Evolutionary conservation across 2,888 invertebrate genomes (phyloP), one percentile per base, ranked within the genome.

Genomic region (Latheticus oryzae): DNA sequence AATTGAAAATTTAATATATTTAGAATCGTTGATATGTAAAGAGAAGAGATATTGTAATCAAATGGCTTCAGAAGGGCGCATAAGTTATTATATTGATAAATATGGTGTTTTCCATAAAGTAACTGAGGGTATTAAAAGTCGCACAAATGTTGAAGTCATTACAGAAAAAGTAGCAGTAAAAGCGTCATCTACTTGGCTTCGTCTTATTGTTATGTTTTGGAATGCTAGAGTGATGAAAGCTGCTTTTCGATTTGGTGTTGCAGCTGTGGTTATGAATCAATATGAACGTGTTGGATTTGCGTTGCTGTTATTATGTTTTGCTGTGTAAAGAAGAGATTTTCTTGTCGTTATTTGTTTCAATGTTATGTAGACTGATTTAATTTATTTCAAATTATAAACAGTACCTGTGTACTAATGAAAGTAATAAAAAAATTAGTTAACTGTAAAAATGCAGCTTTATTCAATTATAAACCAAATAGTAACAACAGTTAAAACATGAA

Each of bases 361-460:
- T 33, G 11, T 33, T 3, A 42, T 16, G 38, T 38, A 38, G 12
- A 13, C 32, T 11, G 9, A 30, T 17, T 19, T 32, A 30, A 38
- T 17, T n/a, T 17, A 13, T 38, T 38, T 43, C 26, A 3, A 16
- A 23, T 26, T 16, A 24, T 23, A 15, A 24, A 15, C 4, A 7
- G 24, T 7, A 26, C 19, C 30, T 43, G 24, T 28, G 28, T 28
- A 26, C 11, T 5, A 19, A 11, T 9, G 28, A 33, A 33, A n/a
- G 17, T 15, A 32, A 28, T 19, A 19, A 4, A 45, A 16, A 32
- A 8, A 32, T 11, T 11, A 1, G 19, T 12, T 35, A 70, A 71
- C 72, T 76, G 76, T 77, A 77, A 77, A 77, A 77, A 77, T 77
- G 77, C 76, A 76, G 77, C 77, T 77, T 77, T 77, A 77, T 76